Percentiles rank a stretch among this genome's conserved stretches.
These are phyloP conservation scores for Parthenolecanium corni DNA, from an alignment of 2,888 invertebrate genomes.

Conservation along the genomic window DNA sequence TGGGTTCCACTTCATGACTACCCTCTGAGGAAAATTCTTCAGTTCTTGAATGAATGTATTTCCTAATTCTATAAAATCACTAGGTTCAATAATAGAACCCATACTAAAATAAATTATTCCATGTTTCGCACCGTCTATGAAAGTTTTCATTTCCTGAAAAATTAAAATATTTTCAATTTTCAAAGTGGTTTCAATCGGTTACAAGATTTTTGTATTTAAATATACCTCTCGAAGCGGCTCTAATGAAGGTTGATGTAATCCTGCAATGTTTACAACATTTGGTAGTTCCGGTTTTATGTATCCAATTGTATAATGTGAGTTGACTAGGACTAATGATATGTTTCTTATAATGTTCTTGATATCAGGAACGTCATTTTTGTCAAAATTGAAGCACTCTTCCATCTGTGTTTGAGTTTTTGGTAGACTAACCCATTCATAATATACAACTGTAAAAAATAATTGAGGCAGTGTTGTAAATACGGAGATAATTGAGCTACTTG, in stretches of 20 bases:
- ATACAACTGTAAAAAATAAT: background rate
- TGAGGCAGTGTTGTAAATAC: too few species aligned
- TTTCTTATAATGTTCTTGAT: slow-evolving; percentile 27
- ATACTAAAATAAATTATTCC: slow-evolving; percentile 29
- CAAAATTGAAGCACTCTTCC: slow-evolving; percentile 4
- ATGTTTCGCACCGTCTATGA: slow-evolving; percentile 12
- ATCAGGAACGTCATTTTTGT: background rate
- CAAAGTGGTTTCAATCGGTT: too few species aligned
- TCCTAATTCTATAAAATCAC: slow-evolving; percentile 1
- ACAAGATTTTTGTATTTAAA: background rate
- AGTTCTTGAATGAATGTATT: slow-evolving; percentile 1
- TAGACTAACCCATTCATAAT: slow-evolving; percentile 5
- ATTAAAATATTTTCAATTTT: too few species aligned
- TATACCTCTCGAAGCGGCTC: slow-evolving; percentile 18
- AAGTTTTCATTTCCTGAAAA: slow-evolving; percentile 7
- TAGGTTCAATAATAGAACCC: slow-evolving; percentile 10
- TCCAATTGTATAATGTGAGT: slow-evolving; percentile 22
- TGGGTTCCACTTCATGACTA: slow-evolving; percentile 28
- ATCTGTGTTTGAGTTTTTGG: slow-evolving; percentile 1
- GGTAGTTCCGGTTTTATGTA: slow-evolving; percentile 14
- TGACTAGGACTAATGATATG: slow-evolving; percentile 24
- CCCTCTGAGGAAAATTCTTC: slow-evolving; percentile 21
- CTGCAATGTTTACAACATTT: slow-evolving; percentile 15
- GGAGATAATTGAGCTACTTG: too few species aligned
- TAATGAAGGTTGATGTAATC: slow-evolving; percentile 26